These are phyloP conservation scores for Grallaria varia DNA, from an alignment of 2,113 vertebrate species.

Conservation along the genomic window DNA sequence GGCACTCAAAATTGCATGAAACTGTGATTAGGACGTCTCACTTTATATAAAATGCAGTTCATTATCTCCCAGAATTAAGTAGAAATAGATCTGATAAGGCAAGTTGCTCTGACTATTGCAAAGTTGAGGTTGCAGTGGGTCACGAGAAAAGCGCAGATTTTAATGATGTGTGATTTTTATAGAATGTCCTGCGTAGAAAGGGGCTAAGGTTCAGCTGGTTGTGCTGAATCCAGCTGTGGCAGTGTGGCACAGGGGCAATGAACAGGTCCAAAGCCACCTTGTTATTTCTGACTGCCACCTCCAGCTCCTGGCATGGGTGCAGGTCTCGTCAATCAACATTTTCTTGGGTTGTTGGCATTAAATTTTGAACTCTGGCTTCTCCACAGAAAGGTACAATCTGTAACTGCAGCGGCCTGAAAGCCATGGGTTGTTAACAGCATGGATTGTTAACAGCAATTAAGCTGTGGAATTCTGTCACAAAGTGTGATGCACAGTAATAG, in stretches of 20 bases:
- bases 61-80: neutral
- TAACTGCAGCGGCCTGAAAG: neutral
- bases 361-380: neutral
- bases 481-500: rapidly evolving
- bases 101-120: neutral
- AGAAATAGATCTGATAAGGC: neutral
- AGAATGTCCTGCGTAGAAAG: neutral
- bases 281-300: neutral
- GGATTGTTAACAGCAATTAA: no score
- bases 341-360: neutral
- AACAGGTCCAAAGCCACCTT: neutral
- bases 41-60: neutral
- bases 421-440: neutral
- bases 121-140: neutral
- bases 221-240: neutral
- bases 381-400: neutral
- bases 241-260: neutral
- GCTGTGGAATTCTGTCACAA: neutral
- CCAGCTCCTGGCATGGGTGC: neutral
- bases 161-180: neutral
- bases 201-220: neutral
- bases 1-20: neutral
- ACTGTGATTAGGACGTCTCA: neutral
- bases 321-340: neutral
- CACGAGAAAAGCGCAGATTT: neutral